phyloP scores from a whole-genome alignment of 2,797 vertebrate species.

The Gambelia wislizenii region DNA sequence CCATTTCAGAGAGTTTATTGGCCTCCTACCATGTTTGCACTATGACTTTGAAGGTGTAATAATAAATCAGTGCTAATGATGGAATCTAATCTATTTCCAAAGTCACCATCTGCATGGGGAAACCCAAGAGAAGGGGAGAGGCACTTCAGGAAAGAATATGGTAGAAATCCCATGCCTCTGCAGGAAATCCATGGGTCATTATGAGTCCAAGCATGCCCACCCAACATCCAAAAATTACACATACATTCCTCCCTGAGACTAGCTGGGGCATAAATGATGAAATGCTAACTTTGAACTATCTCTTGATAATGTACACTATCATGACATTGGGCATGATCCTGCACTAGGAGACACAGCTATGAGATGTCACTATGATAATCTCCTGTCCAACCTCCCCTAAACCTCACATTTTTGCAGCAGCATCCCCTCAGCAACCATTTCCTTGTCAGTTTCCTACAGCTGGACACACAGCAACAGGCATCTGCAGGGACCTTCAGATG shows the following conservation, averaged over 20 bases:
- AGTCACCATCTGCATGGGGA: background rate
- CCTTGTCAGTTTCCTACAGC: too few relatives aligned
- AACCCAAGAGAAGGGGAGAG: background rate
- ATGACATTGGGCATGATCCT: too few relatives aligned
- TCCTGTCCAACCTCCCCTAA: too few relatives aligned
- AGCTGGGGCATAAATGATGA: background rate
- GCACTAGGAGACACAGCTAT: too few relatives aligned
- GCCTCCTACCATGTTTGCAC: slow-evolving; percentile 6
- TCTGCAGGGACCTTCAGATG: too few relatives aligned
- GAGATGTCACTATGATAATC: too few relatives aligned
- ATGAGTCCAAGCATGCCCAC: background rate
- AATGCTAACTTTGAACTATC: too few relatives aligned
- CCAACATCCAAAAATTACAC: background rate
- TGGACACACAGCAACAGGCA: too few relatives aligned
- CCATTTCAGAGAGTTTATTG: background rate
- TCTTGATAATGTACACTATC: too few relatives aligned
- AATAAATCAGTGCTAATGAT: slow-evolving; percentile 13
- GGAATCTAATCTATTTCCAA: background rate
- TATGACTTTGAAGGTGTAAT: background rate
- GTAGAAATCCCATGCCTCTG: background rate
- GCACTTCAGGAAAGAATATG: background rate
- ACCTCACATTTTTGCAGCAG: too few relatives aligned
- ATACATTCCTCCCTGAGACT: background rate
- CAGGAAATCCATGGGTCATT: background rate
- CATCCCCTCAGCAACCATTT: too few relatives aligned